phyloP scores from a whole-genome alignment of 2,888 invertebrate genomes.

The Himalopsyche tibetana region DNA sequence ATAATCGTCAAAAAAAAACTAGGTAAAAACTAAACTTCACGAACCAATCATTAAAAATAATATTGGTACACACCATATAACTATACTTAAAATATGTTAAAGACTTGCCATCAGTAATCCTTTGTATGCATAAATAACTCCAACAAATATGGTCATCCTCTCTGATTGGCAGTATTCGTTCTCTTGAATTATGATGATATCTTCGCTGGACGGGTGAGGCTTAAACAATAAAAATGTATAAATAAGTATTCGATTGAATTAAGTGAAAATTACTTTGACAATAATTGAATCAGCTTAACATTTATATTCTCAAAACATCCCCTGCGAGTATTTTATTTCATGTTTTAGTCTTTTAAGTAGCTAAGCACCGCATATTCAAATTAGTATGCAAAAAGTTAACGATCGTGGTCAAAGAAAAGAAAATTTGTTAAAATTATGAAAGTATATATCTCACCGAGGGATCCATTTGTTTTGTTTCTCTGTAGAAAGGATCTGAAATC shows the following conservation, averaged over 20 bases:
- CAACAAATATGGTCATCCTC: conserved; percentile 96
- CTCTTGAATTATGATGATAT: conserved; percentile 94
- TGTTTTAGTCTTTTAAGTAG: too few species aligned
- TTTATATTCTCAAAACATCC: too few species aligned
- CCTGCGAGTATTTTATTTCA: too few species aligned
- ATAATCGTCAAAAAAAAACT: not conserved
- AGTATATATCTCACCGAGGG: conserved; percentile 83
- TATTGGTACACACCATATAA: too few species aligned
- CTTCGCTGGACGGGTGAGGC: conserved; percentile 94
- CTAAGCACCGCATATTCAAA: too few species aligned
- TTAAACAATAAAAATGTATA: conserved; percentile 70
- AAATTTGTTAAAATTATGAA: too few species aligned
- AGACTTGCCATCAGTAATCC: conserved; percentile 92
- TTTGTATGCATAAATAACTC: conserved; percentile 98
- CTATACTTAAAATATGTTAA: too few species aligned
- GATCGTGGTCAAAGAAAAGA: too few species aligned
- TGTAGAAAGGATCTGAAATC: conserved; percentile 94
- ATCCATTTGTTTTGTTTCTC: conserved; percentile 92
- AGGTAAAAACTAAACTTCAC: too few species aligned
- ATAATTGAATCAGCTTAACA: not conserved
- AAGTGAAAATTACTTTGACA: not conserved
- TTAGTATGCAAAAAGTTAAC: too few species aligned
- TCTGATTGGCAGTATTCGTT: conserved; percentile 98
- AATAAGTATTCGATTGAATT: not conserved
- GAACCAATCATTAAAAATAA: not conserved